Base-by-base conservation (phyloP, 2,113 vertebrate genomes). In the Pholis gunnellus region DNA sequence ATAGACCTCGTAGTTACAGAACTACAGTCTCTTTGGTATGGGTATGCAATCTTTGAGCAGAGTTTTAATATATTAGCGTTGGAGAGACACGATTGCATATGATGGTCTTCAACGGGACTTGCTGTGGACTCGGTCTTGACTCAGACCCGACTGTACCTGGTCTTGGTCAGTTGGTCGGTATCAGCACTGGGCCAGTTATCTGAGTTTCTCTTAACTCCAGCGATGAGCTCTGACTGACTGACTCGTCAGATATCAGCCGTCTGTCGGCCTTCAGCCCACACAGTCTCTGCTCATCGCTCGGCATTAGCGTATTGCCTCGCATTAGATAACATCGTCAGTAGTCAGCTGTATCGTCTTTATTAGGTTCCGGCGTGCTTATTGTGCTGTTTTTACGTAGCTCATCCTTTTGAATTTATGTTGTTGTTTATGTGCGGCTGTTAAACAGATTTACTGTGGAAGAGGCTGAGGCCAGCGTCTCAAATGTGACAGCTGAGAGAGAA, bases 381-480 rank as follows among this genome's bases (percentile, higher is more conserved):
- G 87, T 60, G 81, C 82, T 65, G 74, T 84, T 85, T 52, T 88
- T 63, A 83, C 75, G 78, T 44, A 7, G 73, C 88, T 90, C 85
- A 84, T 86, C 88, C 83, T 78, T 34, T 78, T 77, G 67, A 71
- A 84, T 89, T 86, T 31, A 86, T 84, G 87, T 60, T 6, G 18
- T 71, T 70, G 85, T 90, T 91, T 84, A 89, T 83, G 85, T 34
- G 83, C 20, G 0, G 81, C 87, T 57, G 87, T 88, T 92, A 88
- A 90, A 85, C 81, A 87, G 91, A 92, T 89, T 89, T 91, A 87
- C 70, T 52, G 79, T 25, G 73, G 63, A 84, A 46, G 75, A 70
- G 82, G 82, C 86, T 80, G 81, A 87, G 78, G 67, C 69, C 83
- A 88, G 83, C 75, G 57, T 56, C 82, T 88, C 79, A 64, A 61